Conservation (phyloP, 1,140 invertebrate genomes). For the Zaprionus taronus region DNA sequence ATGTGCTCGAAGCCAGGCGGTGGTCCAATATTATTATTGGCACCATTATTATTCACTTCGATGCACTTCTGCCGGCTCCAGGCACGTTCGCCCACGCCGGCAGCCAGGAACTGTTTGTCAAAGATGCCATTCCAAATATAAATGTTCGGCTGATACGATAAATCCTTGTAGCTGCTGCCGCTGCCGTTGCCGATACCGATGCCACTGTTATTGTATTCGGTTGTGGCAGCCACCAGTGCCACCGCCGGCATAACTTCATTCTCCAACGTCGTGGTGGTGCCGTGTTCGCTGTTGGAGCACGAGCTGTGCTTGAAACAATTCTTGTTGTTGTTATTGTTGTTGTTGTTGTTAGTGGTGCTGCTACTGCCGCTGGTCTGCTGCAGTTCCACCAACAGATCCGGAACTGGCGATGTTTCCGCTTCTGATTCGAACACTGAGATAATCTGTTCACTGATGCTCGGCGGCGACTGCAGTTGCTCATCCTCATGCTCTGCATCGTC, state of each 20-base stretch:
- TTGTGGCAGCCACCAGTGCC: constrained; percentile 20
- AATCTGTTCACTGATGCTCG: constrained; percentile 9
- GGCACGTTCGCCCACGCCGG: constrained; percentile 44
- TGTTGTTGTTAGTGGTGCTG: background rate
- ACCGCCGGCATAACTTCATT: background rate
- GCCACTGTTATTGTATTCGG: constrained; percentile 2
- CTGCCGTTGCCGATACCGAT: background rate
- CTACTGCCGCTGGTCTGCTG: constrained; percentile 2
- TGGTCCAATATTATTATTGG: background rate
- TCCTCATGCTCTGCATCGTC: constrained; percentile 12
- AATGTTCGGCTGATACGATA: constrained; percentile 7
- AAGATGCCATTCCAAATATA: constrained; percentile 39
- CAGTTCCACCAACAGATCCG: constrained; percentile 20
- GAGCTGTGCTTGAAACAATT: background rate
- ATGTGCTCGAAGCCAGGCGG: constrained; percentile 47
- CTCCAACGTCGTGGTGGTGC: background rate
- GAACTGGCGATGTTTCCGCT: background rate
- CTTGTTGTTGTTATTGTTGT: background rate
- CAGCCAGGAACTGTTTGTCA: constrained; percentile 49
- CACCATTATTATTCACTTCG: background rate
- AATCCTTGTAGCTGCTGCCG: background rate
- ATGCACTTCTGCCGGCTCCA: background rate
- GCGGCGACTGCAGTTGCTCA: background rate
- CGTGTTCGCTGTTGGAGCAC: constrained; percentile 1
- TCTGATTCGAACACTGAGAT: background rate